Conservation (phyloP, 2,797 vertebrate genomes). For the Philypnodon macrostomus region DNA sequence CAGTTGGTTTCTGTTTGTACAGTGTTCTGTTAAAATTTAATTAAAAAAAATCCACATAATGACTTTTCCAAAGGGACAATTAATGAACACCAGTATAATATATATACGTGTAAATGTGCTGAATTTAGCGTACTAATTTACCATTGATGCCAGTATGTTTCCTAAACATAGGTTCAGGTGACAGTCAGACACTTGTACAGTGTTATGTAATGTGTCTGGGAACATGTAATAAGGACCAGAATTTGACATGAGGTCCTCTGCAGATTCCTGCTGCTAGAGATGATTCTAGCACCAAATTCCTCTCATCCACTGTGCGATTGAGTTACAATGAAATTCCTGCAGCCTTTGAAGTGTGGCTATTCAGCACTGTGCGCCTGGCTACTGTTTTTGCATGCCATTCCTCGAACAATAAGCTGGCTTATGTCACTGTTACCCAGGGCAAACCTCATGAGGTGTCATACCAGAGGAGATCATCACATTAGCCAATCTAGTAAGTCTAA, state of each 20-base stretch:
- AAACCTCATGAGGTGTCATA: slow-evolving; percentile 34
- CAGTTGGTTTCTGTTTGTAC: too few relatives aligned
- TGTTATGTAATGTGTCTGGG: slow-evolving; percentile 49
- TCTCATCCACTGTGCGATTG: slow-evolving; percentile 17
- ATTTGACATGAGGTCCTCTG: slow-evolving; percentile 25
- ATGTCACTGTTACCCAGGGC: slow-evolving; percentile 48
- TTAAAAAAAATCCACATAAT: too few relatives aligned
- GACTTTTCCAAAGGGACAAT: too few relatives aligned
- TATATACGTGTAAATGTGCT: too few relatives aligned
- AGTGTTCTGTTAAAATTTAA: too few relatives aligned
- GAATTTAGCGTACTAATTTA: too few relatives aligned
- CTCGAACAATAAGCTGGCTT: slow-evolving; percentile 45
- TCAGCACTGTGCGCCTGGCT: slow-evolving; percentile 20
- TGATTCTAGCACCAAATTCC: slow-evolving; percentile 44
- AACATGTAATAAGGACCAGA: slow-evolving; percentile 42
- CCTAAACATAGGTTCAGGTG: slow-evolving; percentile 49
- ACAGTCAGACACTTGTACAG: slow-evolving; percentile 27
- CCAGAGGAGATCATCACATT: slow-evolving; percentile 15
- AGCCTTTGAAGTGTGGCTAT: slow-evolving; percentile 43
- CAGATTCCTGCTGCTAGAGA: slow-evolving; percentile 38
- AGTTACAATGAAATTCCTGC: slow-evolving; percentile 52
- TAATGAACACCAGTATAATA: too few relatives aligned
- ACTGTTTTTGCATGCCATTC: slow-evolving; percentile 50
- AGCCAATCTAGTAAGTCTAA: slow-evolving; percentile 15
- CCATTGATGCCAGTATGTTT: slow-evolving; percentile 19